Evolutionary conservation across 2,888 invertebrate species (phyloP).

Genomic region (Plagodis pulveraria): DNA sequence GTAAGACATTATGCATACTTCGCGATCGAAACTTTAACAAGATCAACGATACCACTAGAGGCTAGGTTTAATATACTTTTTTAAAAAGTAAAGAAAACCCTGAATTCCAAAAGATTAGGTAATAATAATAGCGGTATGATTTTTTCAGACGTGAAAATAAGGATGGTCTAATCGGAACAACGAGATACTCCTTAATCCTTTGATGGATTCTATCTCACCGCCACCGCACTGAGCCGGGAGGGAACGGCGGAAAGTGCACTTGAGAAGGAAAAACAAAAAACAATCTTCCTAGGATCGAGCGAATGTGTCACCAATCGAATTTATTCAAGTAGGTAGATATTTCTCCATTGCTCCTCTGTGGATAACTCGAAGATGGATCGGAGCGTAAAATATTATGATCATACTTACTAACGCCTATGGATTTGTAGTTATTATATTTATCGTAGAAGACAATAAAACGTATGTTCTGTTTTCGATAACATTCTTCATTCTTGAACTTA

Average conservation of each 20-base stretch:
- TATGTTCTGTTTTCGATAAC: too few relatives aligned
- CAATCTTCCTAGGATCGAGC: constrained; percentile 34
- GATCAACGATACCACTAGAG: too few relatives aligned
- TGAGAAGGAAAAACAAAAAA: constrained; percentile 61
- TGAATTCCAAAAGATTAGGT: constrained; percentile 22
- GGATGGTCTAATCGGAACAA: constrained; percentile 68
- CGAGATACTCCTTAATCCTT: constrained; percentile 77
- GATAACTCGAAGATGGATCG: constrained; percentile 6
- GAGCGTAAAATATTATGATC: constrained; percentile 2
- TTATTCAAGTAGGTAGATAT: constrained; percentile 11
- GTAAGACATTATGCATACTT: constrained; percentile 11
- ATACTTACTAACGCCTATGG: not conserved
- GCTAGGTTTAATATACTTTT: too few relatives aligned
- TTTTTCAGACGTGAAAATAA: constrained; percentile 74
- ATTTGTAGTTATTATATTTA: too few relatives aligned
- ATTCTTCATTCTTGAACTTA: too few relatives aligned
- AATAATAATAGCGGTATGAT: constrained; percentile 66
- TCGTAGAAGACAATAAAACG: too few relatives aligned
- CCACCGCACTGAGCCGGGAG: constrained; percentile 24
- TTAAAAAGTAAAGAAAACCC: not conserved
- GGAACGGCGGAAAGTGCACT: constrained; percentile 73
- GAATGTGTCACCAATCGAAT: constrained; percentile 25
- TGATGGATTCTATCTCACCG: constrained; percentile 74
- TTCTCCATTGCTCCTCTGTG: constrained; percentile 3
- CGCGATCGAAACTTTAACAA: constrained; percentile 13